Percentiles rank a stretch among this genome's conserved stretches.
Evolutionary conservation across 2,113 vertebrate species (phyloP).

Genomic region (Ailurus styani): DNA sequence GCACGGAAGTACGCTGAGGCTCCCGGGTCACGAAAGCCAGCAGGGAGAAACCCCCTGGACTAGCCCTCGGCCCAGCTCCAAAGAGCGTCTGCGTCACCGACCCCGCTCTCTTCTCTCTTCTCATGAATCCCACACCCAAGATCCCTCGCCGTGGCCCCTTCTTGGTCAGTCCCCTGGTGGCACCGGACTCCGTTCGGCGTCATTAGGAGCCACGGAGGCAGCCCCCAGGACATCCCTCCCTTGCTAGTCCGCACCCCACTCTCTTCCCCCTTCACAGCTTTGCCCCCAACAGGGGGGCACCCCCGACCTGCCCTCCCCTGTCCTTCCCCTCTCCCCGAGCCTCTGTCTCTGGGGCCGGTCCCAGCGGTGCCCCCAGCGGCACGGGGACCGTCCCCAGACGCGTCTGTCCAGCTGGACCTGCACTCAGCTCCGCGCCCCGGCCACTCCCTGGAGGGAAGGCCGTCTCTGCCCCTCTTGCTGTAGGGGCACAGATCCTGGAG

Average conservation of each 20-base stretch:
- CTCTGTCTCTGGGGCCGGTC: fast-evolving
- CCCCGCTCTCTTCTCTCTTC: neutral
- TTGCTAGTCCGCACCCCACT: neutral
- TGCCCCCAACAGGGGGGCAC: neutral
- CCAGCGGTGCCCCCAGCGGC: fast-evolving
- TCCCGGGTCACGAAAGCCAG: no score
- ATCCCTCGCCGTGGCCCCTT: neutral
- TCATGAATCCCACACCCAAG: fast-evolving
- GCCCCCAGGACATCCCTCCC: neutral
- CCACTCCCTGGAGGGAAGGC: fast-evolving
- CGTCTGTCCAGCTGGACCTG: fast-evolving
- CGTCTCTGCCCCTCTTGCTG: fast-evolving
- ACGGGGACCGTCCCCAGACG: fast-evolving
- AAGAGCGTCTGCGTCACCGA: neutral
- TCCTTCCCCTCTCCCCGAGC: neutral
- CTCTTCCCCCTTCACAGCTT: no score
- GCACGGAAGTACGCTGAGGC: fast-evolving
- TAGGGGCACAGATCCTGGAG: fast-evolving
- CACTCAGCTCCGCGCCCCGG: fast-evolving
- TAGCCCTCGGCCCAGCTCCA: neutral
- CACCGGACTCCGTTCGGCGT: no score
- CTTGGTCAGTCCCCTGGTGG: neutral
- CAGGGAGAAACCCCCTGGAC: fast-evolving
- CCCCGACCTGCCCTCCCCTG: neutral
- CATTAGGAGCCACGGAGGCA: neutral